These are phyloP conservation scores for Scaptomyza caliginosa DNA, from an alignment of 2,888 invertebrate genomes.

Conservation along the genomic window DNA sequence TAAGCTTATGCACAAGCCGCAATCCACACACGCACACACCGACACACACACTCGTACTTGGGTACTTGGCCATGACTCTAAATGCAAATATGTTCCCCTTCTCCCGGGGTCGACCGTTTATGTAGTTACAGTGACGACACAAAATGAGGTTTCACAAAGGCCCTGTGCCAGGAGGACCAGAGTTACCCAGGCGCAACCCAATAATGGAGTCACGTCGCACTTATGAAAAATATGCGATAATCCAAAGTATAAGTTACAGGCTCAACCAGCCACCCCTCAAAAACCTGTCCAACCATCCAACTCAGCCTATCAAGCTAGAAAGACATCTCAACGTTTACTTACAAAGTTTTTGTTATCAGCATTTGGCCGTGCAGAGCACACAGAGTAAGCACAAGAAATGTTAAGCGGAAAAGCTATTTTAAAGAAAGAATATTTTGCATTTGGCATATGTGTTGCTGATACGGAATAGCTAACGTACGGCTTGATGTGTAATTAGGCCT, in stretches of 20 bases:
- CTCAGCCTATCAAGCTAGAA: conserved; percentile 1
- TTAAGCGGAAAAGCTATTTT: conserved; percentile 44
- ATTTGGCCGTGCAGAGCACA: background rate
- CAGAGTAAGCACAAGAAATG: conserved; percentile 25
- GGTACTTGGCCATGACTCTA: conserved; percentile 48
- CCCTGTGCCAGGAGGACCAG: conserved; percentile 9
- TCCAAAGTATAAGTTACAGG: conserved; percentile 66
- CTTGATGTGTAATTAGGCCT: conserved; percentile 36
- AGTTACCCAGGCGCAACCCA: conserved; percentile 33
- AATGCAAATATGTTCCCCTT: conserved; percentile 61
- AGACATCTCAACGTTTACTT: conserved; percentile 54
- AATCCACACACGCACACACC: conserved; percentile 10
- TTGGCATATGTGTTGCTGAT: conserved; percentile 58
- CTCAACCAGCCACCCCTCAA: conserved; percentile 11
- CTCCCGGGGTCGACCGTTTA: conserved; percentile 42
- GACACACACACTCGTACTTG: conserved; percentile 15
- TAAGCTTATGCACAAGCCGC: conserved; percentile 23
- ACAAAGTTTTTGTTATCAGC: conserved; percentile 76
- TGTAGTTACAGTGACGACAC: conserved; percentile 59
- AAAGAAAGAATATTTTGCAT: conserved; percentile 18
- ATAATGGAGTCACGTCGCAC: conserved; percentile 81
- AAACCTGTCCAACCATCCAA: background rate
- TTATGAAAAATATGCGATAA: conserved; percentile 81
- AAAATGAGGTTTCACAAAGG: conserved; percentile 54
- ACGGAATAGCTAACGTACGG: background rate